Evolutionary conservation across 2,113 vertebrate species (phyloP).

Genomic region (Morone chrysops): DNA sequence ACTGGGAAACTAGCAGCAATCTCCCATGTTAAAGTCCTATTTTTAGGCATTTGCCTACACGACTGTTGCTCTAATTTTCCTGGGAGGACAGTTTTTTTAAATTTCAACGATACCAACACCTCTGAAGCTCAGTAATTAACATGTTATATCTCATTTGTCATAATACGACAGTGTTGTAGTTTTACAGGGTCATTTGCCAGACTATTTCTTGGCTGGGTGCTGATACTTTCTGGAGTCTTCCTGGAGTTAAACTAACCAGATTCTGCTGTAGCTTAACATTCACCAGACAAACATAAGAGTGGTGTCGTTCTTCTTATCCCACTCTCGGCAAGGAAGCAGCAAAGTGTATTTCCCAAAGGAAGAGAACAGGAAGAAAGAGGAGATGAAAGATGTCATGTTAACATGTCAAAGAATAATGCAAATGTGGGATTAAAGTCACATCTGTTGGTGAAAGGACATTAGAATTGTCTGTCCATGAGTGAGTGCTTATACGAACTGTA

Average conservation of each 20-base stretch:
- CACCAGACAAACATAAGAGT: not conserved
- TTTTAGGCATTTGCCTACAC: no score
- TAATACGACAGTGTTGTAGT: no score
- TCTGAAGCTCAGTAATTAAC: not conserved
- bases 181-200: no score
- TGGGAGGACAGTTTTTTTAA: no score
- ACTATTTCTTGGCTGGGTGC: no score
- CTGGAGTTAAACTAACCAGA: not conserved
- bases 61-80: no score
- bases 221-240: not conserved
- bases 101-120: no score
- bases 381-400: not conserved
- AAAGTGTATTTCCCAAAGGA: not conserved
- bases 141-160: not conserved
- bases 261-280: not conserved
- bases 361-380: not conserved
- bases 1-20: no score
- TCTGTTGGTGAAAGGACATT: slow-evolving; percentile 16
- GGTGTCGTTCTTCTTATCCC: not conserved
- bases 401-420: not conserved
- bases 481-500: not conserved
- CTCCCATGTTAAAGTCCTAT: no score
- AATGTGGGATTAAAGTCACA: not conserved
- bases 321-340: not conserved
- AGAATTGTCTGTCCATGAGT: not conserved